Conservation (phyloP, 1,140 invertebrate genomes). For the Mactra quadrangularis region DNA sequence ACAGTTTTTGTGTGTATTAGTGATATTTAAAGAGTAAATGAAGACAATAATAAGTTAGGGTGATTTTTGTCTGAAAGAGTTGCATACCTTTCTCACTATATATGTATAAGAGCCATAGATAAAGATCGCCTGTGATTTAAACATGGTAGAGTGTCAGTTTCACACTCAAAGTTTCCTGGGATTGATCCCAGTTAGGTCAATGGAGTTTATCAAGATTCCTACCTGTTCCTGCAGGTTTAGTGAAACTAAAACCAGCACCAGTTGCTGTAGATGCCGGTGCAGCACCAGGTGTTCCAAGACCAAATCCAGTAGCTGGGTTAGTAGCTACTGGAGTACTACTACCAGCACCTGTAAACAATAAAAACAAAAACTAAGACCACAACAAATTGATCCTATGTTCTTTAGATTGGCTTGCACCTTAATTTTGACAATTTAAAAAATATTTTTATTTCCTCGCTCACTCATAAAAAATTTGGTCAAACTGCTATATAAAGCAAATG, state of each 20-base stretch:
- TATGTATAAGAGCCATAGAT: too few relatives aligned
- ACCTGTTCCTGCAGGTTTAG: background rate
- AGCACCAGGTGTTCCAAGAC: conserved; percentile 58
- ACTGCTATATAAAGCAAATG: too few relatives aligned
- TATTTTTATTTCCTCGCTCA: too few relatives aligned
- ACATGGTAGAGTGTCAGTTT: background rate
- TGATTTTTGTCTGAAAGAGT: too few relatives aligned
- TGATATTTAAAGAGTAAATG: too few relatives aligned
- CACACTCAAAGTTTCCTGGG: background rate
- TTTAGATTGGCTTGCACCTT: too few relatives aligned
- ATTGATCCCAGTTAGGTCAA: background rate
- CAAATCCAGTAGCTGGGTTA: conserved; percentile 64
- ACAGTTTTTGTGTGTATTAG: too few relatives aligned
- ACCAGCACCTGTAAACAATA: background rate
- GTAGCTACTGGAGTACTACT: conserved; percentile 12
- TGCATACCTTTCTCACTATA: too few relatives aligned
- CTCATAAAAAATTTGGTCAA: too few relatives aligned
- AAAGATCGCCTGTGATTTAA: too few relatives aligned
- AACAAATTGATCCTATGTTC: background rate
- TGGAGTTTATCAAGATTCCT: background rate
- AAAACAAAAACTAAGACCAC: background rate
- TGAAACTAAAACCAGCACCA: conserved; percentile 2
- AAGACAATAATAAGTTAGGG: too few relatives aligned
- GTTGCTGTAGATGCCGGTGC: background rate
- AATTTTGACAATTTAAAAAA: too few relatives aligned